These are phyloP conservation scores for Labrus mixtus DNA, from an alignment of 2,113 vertebrate genomes.

Conservation along the genomic window DNA sequence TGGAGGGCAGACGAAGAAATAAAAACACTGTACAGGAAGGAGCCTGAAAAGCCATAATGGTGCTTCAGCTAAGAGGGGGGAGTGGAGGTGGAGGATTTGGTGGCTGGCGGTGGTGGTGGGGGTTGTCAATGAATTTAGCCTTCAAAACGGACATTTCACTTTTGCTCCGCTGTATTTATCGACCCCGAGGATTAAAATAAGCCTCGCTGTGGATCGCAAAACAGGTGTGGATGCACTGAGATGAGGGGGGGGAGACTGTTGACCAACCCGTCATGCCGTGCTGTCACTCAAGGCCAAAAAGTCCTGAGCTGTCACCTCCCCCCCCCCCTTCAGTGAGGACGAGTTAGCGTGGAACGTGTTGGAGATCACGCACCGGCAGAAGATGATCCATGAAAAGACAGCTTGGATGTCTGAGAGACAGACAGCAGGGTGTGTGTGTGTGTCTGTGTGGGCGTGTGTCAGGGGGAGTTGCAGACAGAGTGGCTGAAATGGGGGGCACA, in stretches of 20 bases:
- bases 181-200: neutral
- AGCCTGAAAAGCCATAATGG: constrained; percentile 89
- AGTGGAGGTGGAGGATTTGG: constrained; percentile 80
- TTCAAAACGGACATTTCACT: constrained; percentile 83
- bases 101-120: constrained; percentile 1
- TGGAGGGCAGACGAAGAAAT: constrained; percentile 64
- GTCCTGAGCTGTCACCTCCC: constrained; percentile 12
- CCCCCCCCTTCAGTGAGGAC: constrained; percentile 24
- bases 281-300: constrained; percentile 38
- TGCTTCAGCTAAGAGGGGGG: constrained; percentile 83
- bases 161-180: constrained; percentile 54
- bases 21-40: constrained; percentile 88
- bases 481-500: no score
- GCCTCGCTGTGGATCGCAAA: neutral
- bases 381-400: constrained; percentile 50
- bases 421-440: constrained; percentile 1
- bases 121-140: constrained; percentile 86
- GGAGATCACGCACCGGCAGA: constrained; percentile 49
- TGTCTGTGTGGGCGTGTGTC: neutral
- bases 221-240: constrained; percentile 62
- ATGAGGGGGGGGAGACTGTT: constrained; percentile 27
- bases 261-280: constrained; percentile 20
- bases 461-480: neutral
- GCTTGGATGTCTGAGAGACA: constrained; percentile 13
- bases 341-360: constrained; percentile 39